Evolutionary conservation across 2,888 invertebrate species (phyloP), one percentile per base, ranked within the genome.

Genomic region (Temnothorax rugatulus): DNA sequence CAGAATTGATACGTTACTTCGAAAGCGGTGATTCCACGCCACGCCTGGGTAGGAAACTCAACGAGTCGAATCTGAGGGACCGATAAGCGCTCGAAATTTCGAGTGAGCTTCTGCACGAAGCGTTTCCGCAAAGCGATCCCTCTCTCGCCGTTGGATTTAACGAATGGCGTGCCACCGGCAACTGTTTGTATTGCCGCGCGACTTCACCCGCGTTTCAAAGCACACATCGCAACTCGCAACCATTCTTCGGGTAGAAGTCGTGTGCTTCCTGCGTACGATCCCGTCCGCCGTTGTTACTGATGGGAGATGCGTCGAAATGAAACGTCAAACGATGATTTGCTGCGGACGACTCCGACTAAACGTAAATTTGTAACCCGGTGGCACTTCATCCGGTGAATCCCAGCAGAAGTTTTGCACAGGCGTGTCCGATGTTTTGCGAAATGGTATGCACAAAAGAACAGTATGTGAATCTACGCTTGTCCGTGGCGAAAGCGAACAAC

Each of bases 291-390:
- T 69, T 77, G 76, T 66, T 63, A 59, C 57, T 29, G 66, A 52
- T 34, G 83, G 41, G 76, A 69, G 61, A 63, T 81, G 76, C 83
- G 83, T 81, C 84, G 84, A 84, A 88, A 86, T 84, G 86, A 88
- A 88, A 86, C 76, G 88, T 88, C 88, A 84, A 89, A 89, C 41
- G 74, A 79, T 84, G 87, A 89, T 87, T 89, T 85, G 82, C 84
- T 71, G 71, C 79, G 79, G 25, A 68, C 68, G 76, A 61, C 74
- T 57, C 59, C 59, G 61, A 11, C 34, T 47, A 44, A 69, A 41
- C 57, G 59, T 76, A 64, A 76, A 81, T 85, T 84, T 76, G 82
- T 54, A 68, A 64, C 77, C 61, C 50, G 74, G 63, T 68, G 76
- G 85, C 84, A 83, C 74, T 86, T 76, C 71, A 84, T n/a, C 59